These are phyloP conservation scores for Rhincodon typus DNA, from an alignment of 2,797 vertebrate species.

Conservation along the genomic window DNA sequence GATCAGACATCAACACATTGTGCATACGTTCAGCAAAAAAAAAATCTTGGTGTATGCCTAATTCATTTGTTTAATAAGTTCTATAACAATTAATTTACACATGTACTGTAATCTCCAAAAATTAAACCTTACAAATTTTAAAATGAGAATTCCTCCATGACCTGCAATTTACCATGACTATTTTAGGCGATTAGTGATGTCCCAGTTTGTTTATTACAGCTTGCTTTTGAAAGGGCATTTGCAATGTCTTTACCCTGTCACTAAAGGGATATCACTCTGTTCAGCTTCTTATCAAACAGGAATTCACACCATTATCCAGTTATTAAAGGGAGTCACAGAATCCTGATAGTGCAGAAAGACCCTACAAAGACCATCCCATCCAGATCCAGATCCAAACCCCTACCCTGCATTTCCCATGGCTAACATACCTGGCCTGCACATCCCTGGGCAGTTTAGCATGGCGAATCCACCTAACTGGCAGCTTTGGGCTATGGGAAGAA, in stretches of 20 bases:
- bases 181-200: too few species aligned
- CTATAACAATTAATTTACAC: slow-evolving; percentile 34
- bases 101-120: slow-evolving; percentile 21
- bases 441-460: too few species aligned
- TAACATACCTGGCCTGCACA: too few species aligned
- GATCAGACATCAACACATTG: too few species aligned
- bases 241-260: not conserved
- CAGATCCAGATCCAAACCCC: too few species aligned
- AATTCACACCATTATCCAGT: not conserved
- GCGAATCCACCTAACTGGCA: too few species aligned
- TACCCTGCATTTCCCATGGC: too few species aligned
- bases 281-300: not conserved
- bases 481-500: too few species aligned
- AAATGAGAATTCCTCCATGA: slow-evolving; percentile 12
- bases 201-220: not conserved
- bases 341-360: too few species aligned
- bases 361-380: too few species aligned
- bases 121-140: slow-evolving; percentile 17
- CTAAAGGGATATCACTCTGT: not conserved
- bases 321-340: not conserved
- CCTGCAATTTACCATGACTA: not conserved
- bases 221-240: not conserved
- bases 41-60: slow-evolving; percentile 15
- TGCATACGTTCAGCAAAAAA: too few species aligned
- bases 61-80: slow-evolving; percentile 37